A percentile compares a stretch with the other conserved stretches of the same genome.
phyloP scores from a whole-genome alignment of 2,797 vertebrate species.

The Leptatherina wallacei region DNA sequence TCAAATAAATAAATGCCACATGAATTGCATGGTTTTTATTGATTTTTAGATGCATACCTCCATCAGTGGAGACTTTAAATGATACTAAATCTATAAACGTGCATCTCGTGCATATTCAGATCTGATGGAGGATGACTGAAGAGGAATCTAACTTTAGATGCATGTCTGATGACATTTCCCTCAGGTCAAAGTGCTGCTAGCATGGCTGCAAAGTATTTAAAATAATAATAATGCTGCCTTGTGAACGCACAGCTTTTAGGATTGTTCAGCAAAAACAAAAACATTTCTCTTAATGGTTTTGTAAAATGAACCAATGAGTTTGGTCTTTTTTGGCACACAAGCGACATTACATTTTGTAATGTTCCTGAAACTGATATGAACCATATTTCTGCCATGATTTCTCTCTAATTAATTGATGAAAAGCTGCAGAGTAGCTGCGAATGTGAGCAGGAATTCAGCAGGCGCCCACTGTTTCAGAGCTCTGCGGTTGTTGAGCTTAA shows the following conservation, averaged over 20 bases:
- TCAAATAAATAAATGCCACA: too few species aligned
- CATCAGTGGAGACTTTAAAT: too few species aligned
- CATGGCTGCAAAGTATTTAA: too few species aligned
- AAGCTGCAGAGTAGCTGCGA: not conserved
- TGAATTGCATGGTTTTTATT: too few species aligned
- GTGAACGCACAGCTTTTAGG: too few species aligned
- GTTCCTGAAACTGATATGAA: not conserved
- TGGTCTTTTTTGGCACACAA: too few species aligned
- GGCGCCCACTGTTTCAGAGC: not conserved
- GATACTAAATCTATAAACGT: too few species aligned
- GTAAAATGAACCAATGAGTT: not conserved
- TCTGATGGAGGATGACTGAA: too few species aligned
- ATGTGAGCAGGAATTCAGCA: not conserved
- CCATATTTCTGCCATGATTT: not conserved
- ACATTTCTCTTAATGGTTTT: not conserved
- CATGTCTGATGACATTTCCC: not conserved
- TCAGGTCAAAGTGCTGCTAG: not conserved
- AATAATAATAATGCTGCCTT: too few species aligned
- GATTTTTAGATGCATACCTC: too few species aligned
- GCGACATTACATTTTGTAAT: not conserved
- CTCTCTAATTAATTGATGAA: not conserved
- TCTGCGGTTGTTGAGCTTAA: not conserved
- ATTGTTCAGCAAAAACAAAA: too few species aligned
- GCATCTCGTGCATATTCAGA: not conserved
- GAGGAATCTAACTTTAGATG: too few species aligned